Base-by-base conservation (phyloP, 1,140 invertebrate genomes). In the Mylabris phalerata region DNA sequence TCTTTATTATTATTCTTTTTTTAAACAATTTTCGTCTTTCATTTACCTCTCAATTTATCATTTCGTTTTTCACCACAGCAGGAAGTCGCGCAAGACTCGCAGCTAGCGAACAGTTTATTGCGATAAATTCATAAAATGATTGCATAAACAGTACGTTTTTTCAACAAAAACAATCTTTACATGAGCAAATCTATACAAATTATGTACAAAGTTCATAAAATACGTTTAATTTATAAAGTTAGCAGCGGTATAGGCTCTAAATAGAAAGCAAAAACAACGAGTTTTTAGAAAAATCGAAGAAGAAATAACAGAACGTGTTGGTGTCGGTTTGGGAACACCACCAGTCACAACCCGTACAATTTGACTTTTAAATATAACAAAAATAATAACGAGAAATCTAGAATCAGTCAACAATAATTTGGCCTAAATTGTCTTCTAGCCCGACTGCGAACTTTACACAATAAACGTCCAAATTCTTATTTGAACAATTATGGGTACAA, bases 111-210 rank as follows among this genome's bases (percentile, higher is more conserved):
- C 49, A 55, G 59, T 51, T 65, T 62, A 64, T 64, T 64, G 62
- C 62, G 55, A 54, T 59, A 52, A 32, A 62, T 64, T 59, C 41
- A 42, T 58, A 59, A 59, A 64, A 64, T 62, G 61, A 64, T 64
- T 66, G 62, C 55, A 57, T 62, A 68, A 68, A 60, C 51, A 59
- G 59, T 65, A 64, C 55, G 46, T 62, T 62, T 62, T 50, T 4
- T 32, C 32, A 72, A 72, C 70, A 71, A 72, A 73, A 72, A 73
- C 67, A 72, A 72, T 73, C 63, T 72, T 71, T 71, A 71, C 68
- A 73, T 73, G 72, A 73, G 72, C 72, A 73, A 73, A 68, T 72
- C 69, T 72, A 64, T 73, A 70, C 70, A 71, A 48, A 64, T 56
- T 73, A 73, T 73, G 50, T 72, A 73, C 72, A 73, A 56, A 59